Conservation (phyloP, 2,113 vertebrate species). For the Actenoides lindsayi region DNA sequence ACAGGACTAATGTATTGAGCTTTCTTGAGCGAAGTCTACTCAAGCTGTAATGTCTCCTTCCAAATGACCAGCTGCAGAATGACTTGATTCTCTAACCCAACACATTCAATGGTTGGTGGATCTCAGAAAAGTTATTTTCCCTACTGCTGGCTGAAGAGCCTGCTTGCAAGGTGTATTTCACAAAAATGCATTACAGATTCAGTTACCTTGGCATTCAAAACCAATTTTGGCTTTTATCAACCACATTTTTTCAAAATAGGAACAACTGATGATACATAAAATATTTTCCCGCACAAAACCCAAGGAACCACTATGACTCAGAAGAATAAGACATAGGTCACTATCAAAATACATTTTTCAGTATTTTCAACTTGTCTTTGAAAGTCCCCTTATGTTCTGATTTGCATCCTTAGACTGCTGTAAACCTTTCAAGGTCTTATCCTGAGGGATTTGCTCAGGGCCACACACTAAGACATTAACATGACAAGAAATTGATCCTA, state of each 20-base stretch:
- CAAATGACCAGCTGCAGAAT: not conserved
- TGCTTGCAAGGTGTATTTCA: not conserved
- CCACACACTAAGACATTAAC: not conserved
- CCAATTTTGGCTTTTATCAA: not conserved
- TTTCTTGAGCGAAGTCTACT: not conserved
- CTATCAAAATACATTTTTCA: not conserved
- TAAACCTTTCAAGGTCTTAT: not conserved
- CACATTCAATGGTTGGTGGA: not conserved
- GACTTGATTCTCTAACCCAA: not conserved
- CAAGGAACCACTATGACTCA: not conserved
- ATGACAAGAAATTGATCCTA: not conserved
- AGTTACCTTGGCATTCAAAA: not conserved
- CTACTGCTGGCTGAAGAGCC: not conserved
- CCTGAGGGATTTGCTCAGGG: not conserved
- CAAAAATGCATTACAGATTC: not conserved
- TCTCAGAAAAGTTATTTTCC: not conserved
- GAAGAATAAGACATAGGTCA: not conserved
- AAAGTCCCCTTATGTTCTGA: not conserved
- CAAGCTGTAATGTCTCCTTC: not conserved
- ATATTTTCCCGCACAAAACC: not conserved
- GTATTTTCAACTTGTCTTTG: not conserved
- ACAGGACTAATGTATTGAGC: not conserved
- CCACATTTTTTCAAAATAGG: not conserved
- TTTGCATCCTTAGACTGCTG: not conserved
- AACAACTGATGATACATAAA: not conserved